Percentiles rank a stretch among this genome's conserved stretches.
These are phyloP conservation scores for Drosophila punjabiensis DNA, from an alignment of 1,140 invertebrate species.

Conservation along the genomic window DNA sequence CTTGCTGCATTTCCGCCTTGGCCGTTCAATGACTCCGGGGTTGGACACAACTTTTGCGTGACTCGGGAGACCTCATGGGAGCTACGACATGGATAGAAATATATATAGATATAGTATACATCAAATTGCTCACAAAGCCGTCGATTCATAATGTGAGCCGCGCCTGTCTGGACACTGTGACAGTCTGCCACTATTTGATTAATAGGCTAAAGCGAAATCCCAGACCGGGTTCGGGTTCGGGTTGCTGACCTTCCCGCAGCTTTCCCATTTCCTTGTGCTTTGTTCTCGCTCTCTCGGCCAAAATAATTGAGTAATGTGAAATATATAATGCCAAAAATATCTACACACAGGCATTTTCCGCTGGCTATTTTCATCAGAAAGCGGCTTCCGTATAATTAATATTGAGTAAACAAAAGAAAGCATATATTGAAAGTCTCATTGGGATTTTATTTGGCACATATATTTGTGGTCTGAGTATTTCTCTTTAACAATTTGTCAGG, in stretches of 20 bases:
- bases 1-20: conserved; percentile 53
- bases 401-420: conserved; percentile 21
- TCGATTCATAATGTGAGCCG: conserved; percentile 53
- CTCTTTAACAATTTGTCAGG: conserved; percentile 47
- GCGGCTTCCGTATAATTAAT: conserved; percentile 34
- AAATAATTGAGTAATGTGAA: conserved; percentile 53
- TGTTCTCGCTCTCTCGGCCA: conserved; percentile 36
- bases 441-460: conserved; percentile 7
- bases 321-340: conserved; percentile 44
- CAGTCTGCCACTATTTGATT: conserved; percentile 69
- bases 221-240: conserved; percentile 26
- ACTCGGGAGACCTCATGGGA: conserved; percentile 49
- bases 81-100: conserved; percentile 35
- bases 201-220: conserved; percentile 54
- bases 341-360: conserved; percentile 15
- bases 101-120: conserved; percentile 14
- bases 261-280: conserved; percentile 69
- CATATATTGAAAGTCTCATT: conserved; percentile 18
- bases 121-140: conserved; percentile 45
- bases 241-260: conserved; percentile 62
- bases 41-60: conserved; percentile 66
- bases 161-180: conserved; percentile 61
- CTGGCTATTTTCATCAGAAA: conserved; percentile 46
- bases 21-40: conserved; percentile 62
- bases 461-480: conserved; percentile 44